A percentile compares a stretch with the other conserved stretches of the same genome.
Evolutionary conservation across 2,113 vertebrate species (phyloP).

Genomic region (Malaclemys terrapin): DNA sequence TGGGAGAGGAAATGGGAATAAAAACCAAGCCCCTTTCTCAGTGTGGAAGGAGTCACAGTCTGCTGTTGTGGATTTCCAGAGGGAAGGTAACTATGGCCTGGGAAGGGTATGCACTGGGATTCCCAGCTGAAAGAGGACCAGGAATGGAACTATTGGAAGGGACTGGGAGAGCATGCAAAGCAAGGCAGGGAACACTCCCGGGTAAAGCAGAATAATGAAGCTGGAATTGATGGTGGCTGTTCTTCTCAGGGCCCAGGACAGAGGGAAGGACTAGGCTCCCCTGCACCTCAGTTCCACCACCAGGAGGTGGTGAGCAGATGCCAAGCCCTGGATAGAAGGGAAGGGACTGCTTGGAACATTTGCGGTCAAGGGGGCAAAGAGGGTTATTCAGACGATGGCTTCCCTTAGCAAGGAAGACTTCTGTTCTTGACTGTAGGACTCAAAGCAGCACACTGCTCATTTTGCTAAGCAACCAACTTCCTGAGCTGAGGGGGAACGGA

Average conservation of each 20-base stretch:
- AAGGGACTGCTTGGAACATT: neutral
- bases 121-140: neutral
- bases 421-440: neutral
- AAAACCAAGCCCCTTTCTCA: neutral
- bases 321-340: neutral
- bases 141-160: neutral
- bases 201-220: neutral
- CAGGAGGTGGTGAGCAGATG: neutral
- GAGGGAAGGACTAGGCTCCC: no score
- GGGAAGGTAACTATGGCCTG: neutral
- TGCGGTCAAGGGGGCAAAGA: neutral
- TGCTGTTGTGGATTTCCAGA: neutral
- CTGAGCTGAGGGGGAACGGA: neutral
- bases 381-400: neutral
- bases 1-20: neutral
- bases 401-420: neutral
- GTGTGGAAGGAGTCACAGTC: neutral
- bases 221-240: neutral
- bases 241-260: neutral
- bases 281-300: neutral
- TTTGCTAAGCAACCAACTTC: neutral
- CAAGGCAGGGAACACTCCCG: neutral
- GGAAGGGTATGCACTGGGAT: neutral
- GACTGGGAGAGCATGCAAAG: neutral
- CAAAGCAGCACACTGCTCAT: neutral